Conservation (phyloP, 2,888 invertebrate genomes). For the Hirudinaria manillensis region DNA sequence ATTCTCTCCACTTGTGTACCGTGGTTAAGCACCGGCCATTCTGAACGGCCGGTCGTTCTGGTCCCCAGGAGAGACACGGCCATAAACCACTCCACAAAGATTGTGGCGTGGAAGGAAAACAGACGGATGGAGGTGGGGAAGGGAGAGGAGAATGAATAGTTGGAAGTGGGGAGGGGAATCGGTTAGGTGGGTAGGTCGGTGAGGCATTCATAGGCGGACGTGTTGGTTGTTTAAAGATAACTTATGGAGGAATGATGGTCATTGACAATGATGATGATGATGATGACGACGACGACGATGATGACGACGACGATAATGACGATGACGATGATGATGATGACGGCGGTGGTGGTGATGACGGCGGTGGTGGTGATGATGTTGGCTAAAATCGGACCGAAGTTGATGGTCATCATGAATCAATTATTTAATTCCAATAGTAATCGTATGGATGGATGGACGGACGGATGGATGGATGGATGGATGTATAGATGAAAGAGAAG, state of each 20-base stretch:
- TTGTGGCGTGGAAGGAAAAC: background rate
- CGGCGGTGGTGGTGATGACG: conserved; percentile 10
- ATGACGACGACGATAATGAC: conserved; percentile 27
- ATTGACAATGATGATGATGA: conserved; percentile 26
- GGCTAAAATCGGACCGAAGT: background rate
- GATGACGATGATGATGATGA: conserved; percentile 9
- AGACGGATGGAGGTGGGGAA: background rate
- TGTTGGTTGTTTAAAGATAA: background rate
- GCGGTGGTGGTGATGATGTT: conserved; percentile 22
- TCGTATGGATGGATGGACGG: too few species aligned
- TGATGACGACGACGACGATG: conserved; percentile 29
- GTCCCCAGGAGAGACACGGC: background rate
- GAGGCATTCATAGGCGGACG: background rate
- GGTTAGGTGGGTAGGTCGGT: background rate
- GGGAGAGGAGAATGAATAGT: background rate
- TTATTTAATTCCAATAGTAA: too few species aligned
- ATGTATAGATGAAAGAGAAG: background rate
- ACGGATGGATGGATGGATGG: too few species aligned
- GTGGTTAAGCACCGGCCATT: too few species aligned
- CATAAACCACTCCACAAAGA: background rate
- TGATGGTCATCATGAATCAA: background rate
- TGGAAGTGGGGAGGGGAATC: background rate
- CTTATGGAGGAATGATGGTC: too few species aligned
- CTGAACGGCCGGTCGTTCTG: background rate
- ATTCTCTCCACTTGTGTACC: too few species aligned